phyloP scores from a whole-genome alignment of 2,113 vertebrate species.

The Trochalopteron elliotii region DNA sequence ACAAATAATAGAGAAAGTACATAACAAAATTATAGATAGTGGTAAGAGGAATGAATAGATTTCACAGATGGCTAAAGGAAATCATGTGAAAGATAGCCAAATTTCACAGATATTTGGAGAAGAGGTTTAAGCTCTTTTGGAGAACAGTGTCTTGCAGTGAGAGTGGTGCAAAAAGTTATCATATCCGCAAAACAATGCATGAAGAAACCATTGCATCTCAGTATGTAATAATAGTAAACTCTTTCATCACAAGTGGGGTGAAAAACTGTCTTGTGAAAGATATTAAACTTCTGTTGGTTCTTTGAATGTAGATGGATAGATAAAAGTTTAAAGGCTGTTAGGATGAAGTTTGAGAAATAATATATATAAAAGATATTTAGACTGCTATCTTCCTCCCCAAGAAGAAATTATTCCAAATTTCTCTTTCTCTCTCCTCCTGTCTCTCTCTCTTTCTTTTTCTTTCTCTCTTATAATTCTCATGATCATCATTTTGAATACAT shows the following conservation, averaged over 20 bases:
- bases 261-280: not conserved
- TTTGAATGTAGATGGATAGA: not conserved
- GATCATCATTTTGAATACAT: not conserved
- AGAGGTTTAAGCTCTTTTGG: not conserved
- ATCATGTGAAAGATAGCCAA: not conserved
- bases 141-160: not conserved
- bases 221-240: accelerated
- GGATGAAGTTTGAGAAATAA: not conserved
- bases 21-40: not conserved
- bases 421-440: accelerated
- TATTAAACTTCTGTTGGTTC: accelerated
- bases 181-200: not conserved
- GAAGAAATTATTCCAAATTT: not conserved
- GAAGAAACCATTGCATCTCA: not conserved
- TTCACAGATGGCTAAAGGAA: not conserved
- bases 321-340: not conserved
- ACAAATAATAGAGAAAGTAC: not conserved
- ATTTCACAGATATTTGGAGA: not conserved
- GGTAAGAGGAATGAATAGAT: not conserved
- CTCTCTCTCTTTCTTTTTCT: too few species aligned
- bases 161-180: not conserved
- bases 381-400: not conserved
- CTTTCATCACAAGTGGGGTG: not conserved
- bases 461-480: not conserved
- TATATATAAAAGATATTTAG: not conserved